These are phyloP conservation scores for Rambutsinella grinnellia DNA, from an alignment of 2,888 invertebrate genomes.

Conservation along the genomic window DNA sequence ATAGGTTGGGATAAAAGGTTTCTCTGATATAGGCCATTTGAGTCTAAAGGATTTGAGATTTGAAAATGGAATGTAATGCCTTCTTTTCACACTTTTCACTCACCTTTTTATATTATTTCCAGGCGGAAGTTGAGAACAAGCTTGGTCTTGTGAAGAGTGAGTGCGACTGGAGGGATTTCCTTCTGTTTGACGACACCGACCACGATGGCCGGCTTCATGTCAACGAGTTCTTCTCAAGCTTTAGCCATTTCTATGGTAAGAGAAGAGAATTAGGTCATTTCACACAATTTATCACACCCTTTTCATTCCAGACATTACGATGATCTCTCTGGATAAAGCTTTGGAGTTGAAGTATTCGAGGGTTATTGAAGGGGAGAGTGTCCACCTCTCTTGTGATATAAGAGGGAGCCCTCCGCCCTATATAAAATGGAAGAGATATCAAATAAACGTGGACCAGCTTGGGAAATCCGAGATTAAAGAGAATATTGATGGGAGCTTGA, in stretches of 20 bases:
- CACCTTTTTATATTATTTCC: too few species aligned
- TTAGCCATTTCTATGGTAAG: slow-evolving; percentile 82
- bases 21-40: too few species aligned
- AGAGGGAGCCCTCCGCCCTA: slow-evolving; percentile 79
- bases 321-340: slow-evolving; percentile 80
- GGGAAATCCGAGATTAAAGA: slow-evolving; percentile 20
- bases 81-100: slow-evolving; percentile 39
- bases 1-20: too few species aligned
- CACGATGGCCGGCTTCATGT: slow-evolving; percentile 77
- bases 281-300: slow-evolving; percentile 49
- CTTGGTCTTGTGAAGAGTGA: slow-evolving; percentile 20
- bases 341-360: slow-evolving; percentile 78
- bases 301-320: slow-evolving; percentile 75
- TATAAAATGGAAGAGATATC: slow-evolving; percentile 74
- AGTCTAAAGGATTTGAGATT: background rate
- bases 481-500: slow-evolving; percentile 82
- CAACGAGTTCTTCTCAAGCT: slow-evolving; percentile 82
- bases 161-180: slow-evolving; percentile 78
- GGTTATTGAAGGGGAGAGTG: slow-evolving; percentile 80
- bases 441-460: slow-evolving; percentile 19
- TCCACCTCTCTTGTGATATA: slow-evolving; percentile 83
- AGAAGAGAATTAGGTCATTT: slow-evolving; percentile 67
- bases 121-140: slow-evolving; percentile 32
- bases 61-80: slow-evolving; percentile 16
- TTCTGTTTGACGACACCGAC: slow-evolving; percentile 78